Evolutionary conservation across 2,797 vertebrate genomes (phyloP).

Genomic region (Anas acuta): DNA sequence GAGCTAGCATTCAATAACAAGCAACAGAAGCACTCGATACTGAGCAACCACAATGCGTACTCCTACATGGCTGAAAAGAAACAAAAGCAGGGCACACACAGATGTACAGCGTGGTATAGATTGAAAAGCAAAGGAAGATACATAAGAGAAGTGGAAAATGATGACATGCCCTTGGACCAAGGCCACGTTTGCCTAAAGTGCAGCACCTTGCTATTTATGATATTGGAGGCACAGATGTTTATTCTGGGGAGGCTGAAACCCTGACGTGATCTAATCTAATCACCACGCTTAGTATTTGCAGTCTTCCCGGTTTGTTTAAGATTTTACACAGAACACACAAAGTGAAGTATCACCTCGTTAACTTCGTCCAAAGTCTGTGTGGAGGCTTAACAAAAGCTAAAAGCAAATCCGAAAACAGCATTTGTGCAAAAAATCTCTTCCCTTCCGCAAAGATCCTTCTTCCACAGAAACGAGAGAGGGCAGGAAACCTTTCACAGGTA

Average conservation of each 20-base stretch:
- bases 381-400: not conserved
- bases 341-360: not conserved
- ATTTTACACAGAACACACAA: slow-evolving; percentile 35
- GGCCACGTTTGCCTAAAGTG: slow-evolving; percentile 20
- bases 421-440: not conserved
- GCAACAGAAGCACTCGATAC: slow-evolving; percentile 39
- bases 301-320: slow-evolving; percentile 9
- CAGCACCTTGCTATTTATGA: slow-evolving; percentile 27
- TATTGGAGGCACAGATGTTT: slow-evolving; percentile 55
- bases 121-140: slow-evolving; percentile 30
- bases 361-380: not conserved
- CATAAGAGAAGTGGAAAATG: slow-evolving; percentile 8
- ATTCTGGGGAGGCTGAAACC: slow-evolving; percentile 17
- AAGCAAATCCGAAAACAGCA: not conserved
- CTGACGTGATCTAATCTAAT: slow-evolving; percentile 48
- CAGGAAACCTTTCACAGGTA: slow-evolving; percentile 4
- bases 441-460: not conserved
- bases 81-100: slow-evolving; percentile 26
- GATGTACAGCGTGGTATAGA: not conserved
- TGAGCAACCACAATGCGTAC: slow-evolving; percentile 17
- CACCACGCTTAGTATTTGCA: not conserved
- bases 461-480: not conserved
- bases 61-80: slow-evolving; percentile 38
- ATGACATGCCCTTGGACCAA: not conserved
- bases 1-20: slow-evolving; percentile 54